These are phyloP conservation scores for Fratercula arctica DNA, from an alignment of 2,797 vertebrate species.

Conservation along the genomic window DNA sequence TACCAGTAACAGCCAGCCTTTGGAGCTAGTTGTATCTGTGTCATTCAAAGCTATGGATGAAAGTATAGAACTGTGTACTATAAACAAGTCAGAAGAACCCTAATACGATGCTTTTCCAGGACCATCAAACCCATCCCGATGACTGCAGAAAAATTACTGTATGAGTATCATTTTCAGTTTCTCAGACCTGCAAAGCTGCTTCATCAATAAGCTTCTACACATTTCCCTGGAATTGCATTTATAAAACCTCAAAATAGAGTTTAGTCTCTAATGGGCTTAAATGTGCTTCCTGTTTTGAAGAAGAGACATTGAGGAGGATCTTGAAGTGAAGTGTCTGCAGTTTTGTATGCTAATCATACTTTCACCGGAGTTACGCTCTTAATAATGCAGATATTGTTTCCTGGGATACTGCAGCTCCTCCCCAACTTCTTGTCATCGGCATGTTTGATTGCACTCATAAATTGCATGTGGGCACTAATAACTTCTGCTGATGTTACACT, in stretches of 20 bases:
- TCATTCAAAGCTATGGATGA: rapidly evolving
- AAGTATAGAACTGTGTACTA: background rate
- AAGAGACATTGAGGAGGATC: background rate
- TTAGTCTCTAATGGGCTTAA: background rate
- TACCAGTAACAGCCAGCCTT: background rate
- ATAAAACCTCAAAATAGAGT: background rate
- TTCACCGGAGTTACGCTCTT: background rate
- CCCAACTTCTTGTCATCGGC: background rate
- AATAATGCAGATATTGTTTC: constrained; percentile 60
- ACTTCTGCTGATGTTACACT: constrained; percentile 15
- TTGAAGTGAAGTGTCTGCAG: background rate
- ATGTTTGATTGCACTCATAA: background rate
- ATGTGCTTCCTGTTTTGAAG: background rate
- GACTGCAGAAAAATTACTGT: background rate
- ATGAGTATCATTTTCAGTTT: background rate
- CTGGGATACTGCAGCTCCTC: constrained; percentile 16
- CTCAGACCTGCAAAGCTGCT: background rate
- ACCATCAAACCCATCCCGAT: background rate
- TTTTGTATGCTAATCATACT: constrained; percentile 20
- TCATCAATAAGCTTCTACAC: background rate
- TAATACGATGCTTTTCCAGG: background rate
- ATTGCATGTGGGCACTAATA: background rate
- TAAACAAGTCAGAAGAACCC: background rate
- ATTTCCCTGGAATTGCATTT: background rate
- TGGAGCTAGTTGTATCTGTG: background rate